Conservation (phyloP, 2,888 invertebrate species). For the Hemistola chrysoprasaria region DNA sequence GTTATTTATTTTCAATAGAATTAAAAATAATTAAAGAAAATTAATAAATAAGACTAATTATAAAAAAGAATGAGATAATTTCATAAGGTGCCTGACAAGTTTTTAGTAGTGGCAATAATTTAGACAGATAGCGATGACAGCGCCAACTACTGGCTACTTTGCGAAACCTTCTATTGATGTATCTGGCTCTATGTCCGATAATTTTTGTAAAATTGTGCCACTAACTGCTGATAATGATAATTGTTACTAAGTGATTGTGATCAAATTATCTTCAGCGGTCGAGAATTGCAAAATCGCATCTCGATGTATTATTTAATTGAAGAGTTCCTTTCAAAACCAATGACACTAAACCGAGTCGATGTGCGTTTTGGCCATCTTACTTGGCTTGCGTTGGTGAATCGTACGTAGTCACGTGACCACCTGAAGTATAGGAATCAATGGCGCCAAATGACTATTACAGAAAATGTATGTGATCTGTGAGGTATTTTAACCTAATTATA, state of each 20-base stretch:
- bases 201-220: constrained; percentile 69
- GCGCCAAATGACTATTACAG: constrained; percentile 79
- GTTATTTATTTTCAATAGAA: too few species aligned
- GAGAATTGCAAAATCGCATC: constrained; percentile 53
- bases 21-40: too few species aligned
- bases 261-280: constrained; percentile 48
- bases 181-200: constrained; percentile 70
- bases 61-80: too few species aligned
- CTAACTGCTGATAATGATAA: constrained; percentile 54
- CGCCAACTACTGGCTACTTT: constrained; percentile 69
- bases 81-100: constrained; percentile 3
- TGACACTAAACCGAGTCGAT: constrained; percentile 79
- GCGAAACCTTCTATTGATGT: constrained; percentile 77
- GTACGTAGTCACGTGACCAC: constrained; percentile 80
- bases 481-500: constrained; percentile 41
- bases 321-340: constrained; percentile 74
- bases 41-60: too few species aligned
- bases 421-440: constrained; percentile 73
- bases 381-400: constrained; percentile 82
- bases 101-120: constrained; percentile 27
- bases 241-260: constrained; percentile 68
- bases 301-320: constrained; percentile 70
- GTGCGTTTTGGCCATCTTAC: constrained; percentile 82
- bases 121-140: constrained; percentile 29
- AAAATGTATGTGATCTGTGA: constrained; percentile 73